Conservation (phyloP, 2,797 vertebrate genomes). For the Eulemur mongoz region DNA sequence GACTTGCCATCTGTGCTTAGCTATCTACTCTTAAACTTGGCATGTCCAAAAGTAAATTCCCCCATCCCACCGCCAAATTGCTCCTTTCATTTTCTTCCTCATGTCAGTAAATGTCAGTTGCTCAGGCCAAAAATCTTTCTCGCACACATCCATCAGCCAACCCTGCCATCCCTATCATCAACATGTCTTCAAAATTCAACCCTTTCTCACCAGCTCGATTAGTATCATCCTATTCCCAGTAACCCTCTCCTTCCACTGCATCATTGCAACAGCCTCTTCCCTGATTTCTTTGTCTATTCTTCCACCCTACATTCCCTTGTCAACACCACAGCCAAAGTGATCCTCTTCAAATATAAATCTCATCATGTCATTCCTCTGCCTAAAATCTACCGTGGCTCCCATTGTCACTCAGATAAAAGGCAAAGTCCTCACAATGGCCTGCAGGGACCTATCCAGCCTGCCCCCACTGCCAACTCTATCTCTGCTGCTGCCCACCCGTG, state of each 20-base stretch:
- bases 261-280: background rate
- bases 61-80: background rate
- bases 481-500: background rate
- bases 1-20: background rate
- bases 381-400: background rate
- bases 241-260: background rate
- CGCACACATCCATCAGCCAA: background rate
- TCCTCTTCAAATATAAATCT: background rate
- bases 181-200: background rate
- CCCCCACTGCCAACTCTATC: background rate
- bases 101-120: background rate
- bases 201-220: background rate
- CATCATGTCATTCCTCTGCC: background rate
- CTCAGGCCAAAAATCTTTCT: background rate
- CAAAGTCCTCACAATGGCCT: background rate
- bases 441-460: background rate
- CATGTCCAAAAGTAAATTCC: background rate
- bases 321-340: background rate
- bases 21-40: background rate
- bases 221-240: background rate
- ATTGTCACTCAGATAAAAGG: background rate
- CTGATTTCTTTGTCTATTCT: background rate
- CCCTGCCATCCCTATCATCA: background rate
- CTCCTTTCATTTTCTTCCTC: background rate
- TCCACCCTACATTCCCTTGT: background rate